A percentile compares a stretch with the other conserved stretches of the same genome.
These are phyloP conservation scores for Pogonus chalceus DNA, from an alignment of 1,140 invertebrate genomes.

Conservation along the genomic window DNA sequence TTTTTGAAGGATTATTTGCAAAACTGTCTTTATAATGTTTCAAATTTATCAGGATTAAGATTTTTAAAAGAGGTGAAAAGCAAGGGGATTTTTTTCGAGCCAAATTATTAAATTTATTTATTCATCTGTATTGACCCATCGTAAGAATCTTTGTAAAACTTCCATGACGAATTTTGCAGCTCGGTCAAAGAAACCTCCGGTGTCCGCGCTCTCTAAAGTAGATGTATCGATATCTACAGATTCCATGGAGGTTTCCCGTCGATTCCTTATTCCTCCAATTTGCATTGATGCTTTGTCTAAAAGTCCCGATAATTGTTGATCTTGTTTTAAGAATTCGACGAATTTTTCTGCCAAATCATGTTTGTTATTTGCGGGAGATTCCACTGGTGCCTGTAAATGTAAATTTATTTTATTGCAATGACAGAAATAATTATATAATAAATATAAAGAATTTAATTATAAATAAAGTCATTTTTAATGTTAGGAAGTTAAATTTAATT, in stretches of 20 bases:
- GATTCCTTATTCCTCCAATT: slow-evolving; percentile 13
- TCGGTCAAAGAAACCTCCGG: slow-evolving; percentile 30
- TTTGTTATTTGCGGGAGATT: slow-evolving; percentile 3
- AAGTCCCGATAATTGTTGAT: slow-evolving; percentile 22
- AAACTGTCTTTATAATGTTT: no score
- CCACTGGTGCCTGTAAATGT: slow-evolving; percentile 12
- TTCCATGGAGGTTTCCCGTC: slow-evolving; percentile 17
- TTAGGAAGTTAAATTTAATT: no score
- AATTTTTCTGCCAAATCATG: slow-evolving; percentile 23
- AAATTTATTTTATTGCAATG: not conserved
- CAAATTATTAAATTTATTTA: not conserved
- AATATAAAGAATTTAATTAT: no score
- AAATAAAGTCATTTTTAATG: no score
- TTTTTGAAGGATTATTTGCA: no score
- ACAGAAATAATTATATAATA: no score
- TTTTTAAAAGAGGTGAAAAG: no score
- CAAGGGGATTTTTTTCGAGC: no score
- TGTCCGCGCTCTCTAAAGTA: slow-evolving; percentile 13
- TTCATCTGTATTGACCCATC: slow-evolving; percentile 32
- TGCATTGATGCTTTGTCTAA: slow-evolving; percentile 16
- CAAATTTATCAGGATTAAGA: no score
- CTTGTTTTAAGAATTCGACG: slow-evolving; percentile 26
- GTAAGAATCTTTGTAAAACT: slow-evolving; percentile 33
- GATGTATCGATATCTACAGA: slow-evolving; percentile 15
- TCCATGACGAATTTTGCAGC: slow-evolving; percentile 34